Percentiles rank a stretch among this genome's conserved stretches.
Evolutionary conservation across 2,888 invertebrate species (phyloP).

Genomic region (Lacanobia oleracea): DNA sequence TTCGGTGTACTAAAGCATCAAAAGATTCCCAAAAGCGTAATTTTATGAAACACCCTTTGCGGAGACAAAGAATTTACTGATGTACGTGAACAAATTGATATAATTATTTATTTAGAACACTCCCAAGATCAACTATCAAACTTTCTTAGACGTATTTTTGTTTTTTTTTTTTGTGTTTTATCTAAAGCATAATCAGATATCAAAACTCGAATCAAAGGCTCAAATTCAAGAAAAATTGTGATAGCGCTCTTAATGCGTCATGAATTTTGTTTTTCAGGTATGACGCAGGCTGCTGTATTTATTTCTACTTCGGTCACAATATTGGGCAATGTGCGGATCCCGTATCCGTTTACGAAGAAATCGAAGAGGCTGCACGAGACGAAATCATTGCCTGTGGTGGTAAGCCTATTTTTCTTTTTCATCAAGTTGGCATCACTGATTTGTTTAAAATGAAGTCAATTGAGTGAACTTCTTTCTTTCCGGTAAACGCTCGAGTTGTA

Average conservation of each 20-base stretch:
- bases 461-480: slow-evolving; percentile 4
- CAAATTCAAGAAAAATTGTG: too few relatives aligned
- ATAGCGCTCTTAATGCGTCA: slow-evolving; percentile 2
- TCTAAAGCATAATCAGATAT: too few relatives aligned
- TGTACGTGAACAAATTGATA: too few relatives aligned
- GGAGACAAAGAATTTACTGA: too few relatives aligned
- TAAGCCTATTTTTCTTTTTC: slow-evolving; percentile 50
- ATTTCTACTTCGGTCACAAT: slow-evolving; percentile 98
- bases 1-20: too few relatives aligned
- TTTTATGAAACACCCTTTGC: too few relatives aligned
- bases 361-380: slow-evolving; percentile 97
- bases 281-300: slow-evolving; percentile 99
- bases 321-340: slow-evolving; percentile 92
- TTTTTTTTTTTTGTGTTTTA: too few relatives aligned
- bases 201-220: too few relatives aligned
- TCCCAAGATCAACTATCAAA: too few relatives aligned
- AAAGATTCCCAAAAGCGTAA: too few relatives aligned
- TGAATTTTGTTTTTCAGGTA: slow-evolving; percentile 87
- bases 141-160: too few relatives aligned
- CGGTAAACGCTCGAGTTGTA: slow-evolving; percentile 41
- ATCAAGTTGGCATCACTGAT: slow-evolving; percentile 32
- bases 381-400: slow-evolving; percentile 98
- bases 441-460: slow-evolving; percentile 32
- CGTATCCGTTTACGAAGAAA: slow-evolving; percentile 95
- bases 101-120: too few relatives aligned